A percentile compares a stretch with the other conserved stretches of the same genome.
Conservation (phyloP, 37 sponge, comb jelly and placozoan genomes). For the Theonella swinhoei region DNA sequence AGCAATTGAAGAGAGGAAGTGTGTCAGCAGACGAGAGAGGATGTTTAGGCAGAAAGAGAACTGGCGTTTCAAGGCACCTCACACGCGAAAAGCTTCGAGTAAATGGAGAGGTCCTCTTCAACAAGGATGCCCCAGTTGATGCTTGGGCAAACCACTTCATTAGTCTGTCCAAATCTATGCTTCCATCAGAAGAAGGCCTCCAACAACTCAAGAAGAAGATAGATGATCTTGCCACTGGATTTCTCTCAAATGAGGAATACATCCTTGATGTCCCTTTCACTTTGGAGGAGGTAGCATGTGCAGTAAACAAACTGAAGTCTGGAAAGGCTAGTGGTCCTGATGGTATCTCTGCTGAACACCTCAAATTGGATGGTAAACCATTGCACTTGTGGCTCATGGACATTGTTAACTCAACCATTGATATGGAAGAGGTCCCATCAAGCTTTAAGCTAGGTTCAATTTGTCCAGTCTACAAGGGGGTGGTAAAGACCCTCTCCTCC, state of each 20-base stretch:
- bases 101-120: neutral
- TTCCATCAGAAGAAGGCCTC: neutral
- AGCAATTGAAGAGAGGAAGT: neutral
- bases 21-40: neutral
- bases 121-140: neutral
- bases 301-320: neutral
- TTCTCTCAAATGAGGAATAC: neutral
- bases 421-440: neutral
- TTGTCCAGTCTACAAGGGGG: neutral
- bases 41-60: constrained; percentile 1
- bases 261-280: no score
- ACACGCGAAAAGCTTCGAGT: neutral
- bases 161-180: neutral
- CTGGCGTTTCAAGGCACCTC: neutral
- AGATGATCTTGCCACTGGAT: neutral
- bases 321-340: neutral
- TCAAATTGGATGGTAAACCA: neutral
- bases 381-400: neutral
- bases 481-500: neutral
- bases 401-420: neutral
- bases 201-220: neutral
- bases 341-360: neutral
- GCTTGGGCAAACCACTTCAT: neutral
- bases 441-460: neutral
- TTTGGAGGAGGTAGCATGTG: neutral